Evolutionary conservation across 2,888 invertebrate genomes (phyloP).

Genomic region (Protodeltote pygarga): DNA sequence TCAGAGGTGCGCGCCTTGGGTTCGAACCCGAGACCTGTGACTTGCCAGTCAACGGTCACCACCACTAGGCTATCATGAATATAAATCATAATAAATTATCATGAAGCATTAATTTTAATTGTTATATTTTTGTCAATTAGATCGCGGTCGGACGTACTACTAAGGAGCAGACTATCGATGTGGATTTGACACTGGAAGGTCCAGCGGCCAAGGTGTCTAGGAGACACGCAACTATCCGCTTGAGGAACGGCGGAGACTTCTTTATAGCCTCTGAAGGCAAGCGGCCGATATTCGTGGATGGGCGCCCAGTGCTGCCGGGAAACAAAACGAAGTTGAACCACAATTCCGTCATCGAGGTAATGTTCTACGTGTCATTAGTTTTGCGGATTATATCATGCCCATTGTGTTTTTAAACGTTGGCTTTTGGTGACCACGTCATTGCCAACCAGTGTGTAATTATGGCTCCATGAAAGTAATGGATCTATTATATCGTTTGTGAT

Average conservation of each 20-base stretch:
- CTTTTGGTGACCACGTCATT: conserved; percentile 31
- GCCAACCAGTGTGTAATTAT: conserved; percentile 11
- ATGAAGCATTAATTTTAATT: neutral
- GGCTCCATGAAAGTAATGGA: conserved; percentile 14
- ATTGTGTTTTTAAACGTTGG: conserved; percentile 31
- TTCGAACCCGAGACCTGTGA: no score
- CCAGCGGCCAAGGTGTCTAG: conserved; percentile 97
- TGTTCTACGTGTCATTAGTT: conserved; percentile 36
- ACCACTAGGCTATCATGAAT: no score
- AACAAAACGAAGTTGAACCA: conserved; percentile 96
- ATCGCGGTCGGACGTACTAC: conserved; percentile 97
- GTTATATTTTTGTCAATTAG: conserved; percentile 67
- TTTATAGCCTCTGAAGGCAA: conserved; percentile 98
- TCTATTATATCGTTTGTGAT: neutral
- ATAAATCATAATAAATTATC: no score
- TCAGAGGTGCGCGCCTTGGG: no score
- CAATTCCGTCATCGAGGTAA: conserved; percentile 97
- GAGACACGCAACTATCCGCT: conserved; percentile 95
- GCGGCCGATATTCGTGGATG: conserved; percentile 97
- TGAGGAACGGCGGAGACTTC: conserved; percentile 97
- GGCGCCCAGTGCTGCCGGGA: conserved; percentile 94
- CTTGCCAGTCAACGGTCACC: no score
- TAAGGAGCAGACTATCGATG: conserved; percentile 95
- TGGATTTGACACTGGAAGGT: conserved; percentile 97
- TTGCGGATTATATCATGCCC: conserved; percentile 29